A percentile compares a stretch with the other conserved stretches of the same genome.
Conservation (phyloP, 2,888 invertebrate species). For the Amiota communis region DNA sequence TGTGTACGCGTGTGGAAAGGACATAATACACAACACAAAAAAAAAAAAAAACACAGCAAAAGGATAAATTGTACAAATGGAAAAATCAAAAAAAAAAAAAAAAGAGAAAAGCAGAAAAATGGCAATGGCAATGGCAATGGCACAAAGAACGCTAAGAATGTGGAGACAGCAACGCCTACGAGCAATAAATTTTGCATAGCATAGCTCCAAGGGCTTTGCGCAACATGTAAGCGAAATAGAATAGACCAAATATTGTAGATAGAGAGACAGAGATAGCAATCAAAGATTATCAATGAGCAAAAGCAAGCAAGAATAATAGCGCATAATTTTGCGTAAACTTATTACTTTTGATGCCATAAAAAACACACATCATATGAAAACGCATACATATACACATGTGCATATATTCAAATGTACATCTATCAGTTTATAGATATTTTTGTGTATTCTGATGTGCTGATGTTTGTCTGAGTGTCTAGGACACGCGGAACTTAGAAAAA, state of each 20-base stretch:
- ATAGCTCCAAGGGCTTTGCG: constrained; percentile 30
- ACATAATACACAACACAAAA: neutral
- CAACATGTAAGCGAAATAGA: constrained; percentile 40
- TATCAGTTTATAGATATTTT: too few relatives aligned
- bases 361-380: constrained; percentile 17
- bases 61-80: neutral
- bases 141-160: neutral
- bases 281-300: neutral
- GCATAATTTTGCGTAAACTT: constrained; percentile 22
- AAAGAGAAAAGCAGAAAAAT: neutral
- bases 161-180: constrained; percentile 25
- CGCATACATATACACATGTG: neutral
- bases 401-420: too few relatives aligned
- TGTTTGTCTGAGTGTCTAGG: too few relatives aligned
- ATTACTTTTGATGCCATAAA: constrained; percentile 19
- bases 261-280: neutral
- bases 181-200: constrained; percentile 46
- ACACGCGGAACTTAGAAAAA: too few relatives aligned
- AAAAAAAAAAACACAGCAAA: neutral
- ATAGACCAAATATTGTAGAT: neutral
- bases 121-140: neutral
- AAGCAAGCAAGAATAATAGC: neutral
- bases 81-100: neutral
- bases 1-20: too few relatives aligned
- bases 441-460: too few relatives aligned